Conservation (phyloP, 2,888 invertebrate species). For the Lithophane leautieri region DNA sequence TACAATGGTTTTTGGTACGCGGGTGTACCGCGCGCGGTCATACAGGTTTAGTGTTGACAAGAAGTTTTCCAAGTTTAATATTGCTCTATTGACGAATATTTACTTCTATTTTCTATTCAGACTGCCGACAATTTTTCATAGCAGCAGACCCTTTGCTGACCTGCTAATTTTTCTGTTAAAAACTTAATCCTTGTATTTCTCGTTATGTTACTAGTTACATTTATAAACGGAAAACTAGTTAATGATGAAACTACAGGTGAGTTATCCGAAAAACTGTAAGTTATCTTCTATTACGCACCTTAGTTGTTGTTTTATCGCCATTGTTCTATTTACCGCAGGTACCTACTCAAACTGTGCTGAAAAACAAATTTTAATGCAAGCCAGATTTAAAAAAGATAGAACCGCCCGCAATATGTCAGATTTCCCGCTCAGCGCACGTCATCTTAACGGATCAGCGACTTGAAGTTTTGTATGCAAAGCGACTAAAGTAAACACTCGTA, state of each 20-base stretch:
- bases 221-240: background rate
- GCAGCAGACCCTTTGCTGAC: background rate
- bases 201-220: background rate
- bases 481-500: slow-evolving; percentile 40
- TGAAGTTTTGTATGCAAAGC: slow-evolving; percentile 50
- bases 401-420: slow-evolving; percentile 53
- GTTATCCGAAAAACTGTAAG: background rate
- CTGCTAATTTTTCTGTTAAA: background rate
- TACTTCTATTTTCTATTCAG: background rate
- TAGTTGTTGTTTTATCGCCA: background rate
- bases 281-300: background rate
- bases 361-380: slow-evolving; percentile 38
- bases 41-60: background rate
- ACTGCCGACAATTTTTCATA: background rate
- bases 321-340: background rate
- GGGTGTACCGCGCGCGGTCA: no score
- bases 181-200: background rate
- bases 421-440: slow-evolving; percentile 51
- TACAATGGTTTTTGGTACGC: no score
- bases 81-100: background rate
- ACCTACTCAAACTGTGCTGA: background rate
- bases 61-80: background rate
- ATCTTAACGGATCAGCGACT: slow-evolving; percentile 56
- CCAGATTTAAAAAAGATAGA: slow-evolving; percentile 31
- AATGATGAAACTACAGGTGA: background rate